Conservation (phyloP, 2,797 vertebrate species). For the Acanthis flammea region DNA sequence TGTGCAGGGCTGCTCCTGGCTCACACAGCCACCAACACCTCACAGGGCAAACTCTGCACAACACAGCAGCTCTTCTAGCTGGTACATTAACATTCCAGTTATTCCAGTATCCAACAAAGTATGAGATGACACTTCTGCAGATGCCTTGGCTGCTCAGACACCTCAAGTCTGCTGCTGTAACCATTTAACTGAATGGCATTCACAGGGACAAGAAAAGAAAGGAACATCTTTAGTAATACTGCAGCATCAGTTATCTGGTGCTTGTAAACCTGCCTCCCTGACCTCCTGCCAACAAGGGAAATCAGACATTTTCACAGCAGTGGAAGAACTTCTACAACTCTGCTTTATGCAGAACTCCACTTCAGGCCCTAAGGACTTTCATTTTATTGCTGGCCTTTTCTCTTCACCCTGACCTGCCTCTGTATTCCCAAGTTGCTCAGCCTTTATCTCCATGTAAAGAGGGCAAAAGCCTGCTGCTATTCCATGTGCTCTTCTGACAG, state of each 20-base stretch:
- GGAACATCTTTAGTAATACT: not conserved
- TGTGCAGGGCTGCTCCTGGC: not conserved
- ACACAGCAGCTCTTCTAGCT: not conserved
- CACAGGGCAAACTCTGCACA: not conserved
- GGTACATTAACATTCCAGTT: not conserved
- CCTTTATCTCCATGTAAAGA: slow-evolving; percentile 60
- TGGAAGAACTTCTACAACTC: slow-evolving; percentile 6
- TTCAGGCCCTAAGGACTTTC: slow-evolving; percentile 64
- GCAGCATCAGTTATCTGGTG: slow-evolving; percentile 19
- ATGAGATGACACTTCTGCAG: not conserved
- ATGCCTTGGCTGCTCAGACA: not conserved
- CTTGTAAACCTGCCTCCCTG: slow-evolving; percentile 57
- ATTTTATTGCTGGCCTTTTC: slow-evolving; percentile 67
- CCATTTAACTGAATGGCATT: not conserved
- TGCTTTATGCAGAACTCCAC: slow-evolving; percentile 59
- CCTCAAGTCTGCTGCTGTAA: not conserved
- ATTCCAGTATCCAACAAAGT: not conserved
- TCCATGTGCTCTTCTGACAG: not conserved
- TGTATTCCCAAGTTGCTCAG: slow-evolving; percentile 48
- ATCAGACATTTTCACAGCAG: slow-evolving; percentile 60
- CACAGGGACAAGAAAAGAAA: not conserved
- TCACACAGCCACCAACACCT: not conserved
- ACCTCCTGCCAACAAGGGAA: slow-evolving; percentile 68
- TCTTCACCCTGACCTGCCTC: slow-evolving; percentile 63
- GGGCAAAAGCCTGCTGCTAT: slow-evolving; percentile 38